These are phyloP conservation scores for Agrotis exclamationis DNA, from an alignment of 2,888 invertebrate genomes.

Conservation along the genomic window DNA sequence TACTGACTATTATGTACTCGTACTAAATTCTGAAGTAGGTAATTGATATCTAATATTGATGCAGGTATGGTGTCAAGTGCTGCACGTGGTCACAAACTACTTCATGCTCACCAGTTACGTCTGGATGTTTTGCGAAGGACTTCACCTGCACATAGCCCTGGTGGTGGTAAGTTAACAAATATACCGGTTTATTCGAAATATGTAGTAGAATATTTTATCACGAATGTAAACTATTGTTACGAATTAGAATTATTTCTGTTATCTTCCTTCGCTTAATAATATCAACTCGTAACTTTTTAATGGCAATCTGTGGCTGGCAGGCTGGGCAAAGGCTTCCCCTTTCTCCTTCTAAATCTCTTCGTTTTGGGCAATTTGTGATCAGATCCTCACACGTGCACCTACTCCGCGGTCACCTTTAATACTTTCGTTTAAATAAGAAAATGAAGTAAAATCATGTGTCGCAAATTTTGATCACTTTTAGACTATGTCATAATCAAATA, in stretches of 20 bases:
- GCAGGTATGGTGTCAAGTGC: slow-evolving; percentile 93
- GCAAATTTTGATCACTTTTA: not conserved
- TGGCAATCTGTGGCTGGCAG: too few species aligned
- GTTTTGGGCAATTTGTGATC: too few species aligned
- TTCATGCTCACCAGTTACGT: slow-evolving; percentile 95
- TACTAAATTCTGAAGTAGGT: too few species aligned
- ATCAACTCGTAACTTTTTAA: not conserved
- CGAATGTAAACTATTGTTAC: too few species aligned
- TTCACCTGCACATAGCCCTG: slow-evolving; percentile 94
- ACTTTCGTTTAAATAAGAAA: not conserved
- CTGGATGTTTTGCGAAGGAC: slow-evolving; percentile 96
- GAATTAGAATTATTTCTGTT: not conserved
- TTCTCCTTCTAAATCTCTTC: too few species aligned
- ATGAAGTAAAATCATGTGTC: not conserved
- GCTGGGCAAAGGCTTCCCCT: too few species aligned
- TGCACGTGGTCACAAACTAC: slow-evolving; percentile 93
- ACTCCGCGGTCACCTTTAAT: not conserved
- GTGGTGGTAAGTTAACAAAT: slow-evolving; percentile 91
- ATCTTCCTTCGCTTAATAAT: not conserved
- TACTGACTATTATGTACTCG: not conserved
- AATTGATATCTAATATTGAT: too few species aligned
- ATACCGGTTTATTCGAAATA: too few species aligned
- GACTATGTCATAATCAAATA: not conserved
- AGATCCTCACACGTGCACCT: too few species aligned
- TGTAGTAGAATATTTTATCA: too few species aligned